Percentiles rank a stretch among this genome's conserved stretches.
phyloP scores from a whole-genome alignment of 2,113 vertebrate species.

The Casuarius casuarius region DNA sequence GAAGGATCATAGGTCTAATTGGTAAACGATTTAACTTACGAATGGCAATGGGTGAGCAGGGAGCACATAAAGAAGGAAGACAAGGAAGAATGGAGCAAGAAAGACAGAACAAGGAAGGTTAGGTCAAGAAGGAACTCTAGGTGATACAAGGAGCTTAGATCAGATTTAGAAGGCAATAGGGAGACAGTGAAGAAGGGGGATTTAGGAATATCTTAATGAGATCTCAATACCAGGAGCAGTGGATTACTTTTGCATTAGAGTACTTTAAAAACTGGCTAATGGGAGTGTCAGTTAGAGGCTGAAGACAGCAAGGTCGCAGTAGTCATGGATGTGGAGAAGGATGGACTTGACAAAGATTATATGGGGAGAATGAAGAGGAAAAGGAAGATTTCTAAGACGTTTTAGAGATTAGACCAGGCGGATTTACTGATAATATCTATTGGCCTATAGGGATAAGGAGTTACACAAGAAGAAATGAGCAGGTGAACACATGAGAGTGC shows the following conservation, averaged over 20 bases:
- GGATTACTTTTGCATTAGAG: constrained; percentile 74
- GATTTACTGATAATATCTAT: constrained; percentile 73
- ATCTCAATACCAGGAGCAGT: constrained; percentile 71
- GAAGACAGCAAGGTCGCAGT: constrained; percentile 63
- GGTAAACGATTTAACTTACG: neutral
- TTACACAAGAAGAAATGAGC: constrained; percentile 57
- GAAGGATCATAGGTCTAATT: neutral
- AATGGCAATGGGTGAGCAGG: neutral
- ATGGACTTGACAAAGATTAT: constrained; percentile 70
- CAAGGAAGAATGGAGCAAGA: constrained; percentile 32
- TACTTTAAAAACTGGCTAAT: constrained; percentile 68
- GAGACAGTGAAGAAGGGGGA: constrained; percentile 67
- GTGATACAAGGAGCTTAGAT: constrained; percentile 70
- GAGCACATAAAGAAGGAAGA: neutral
- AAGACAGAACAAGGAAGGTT: constrained; percentile 49
- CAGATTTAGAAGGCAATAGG: constrained; percentile 68
- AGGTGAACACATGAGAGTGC: constrained; percentile 32
- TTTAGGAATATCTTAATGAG: constrained; percentile 76
- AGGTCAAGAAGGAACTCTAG: constrained; percentile 54
- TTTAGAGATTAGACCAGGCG: constrained; percentile 70
- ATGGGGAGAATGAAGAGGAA: constrained; percentile 52
- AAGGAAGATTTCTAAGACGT: constrained; percentile 62
- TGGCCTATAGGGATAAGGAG: constrained; percentile 59
- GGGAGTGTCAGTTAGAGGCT: constrained; percentile 70
- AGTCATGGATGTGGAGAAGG: constrained; percentile 60